A percentile compares a stretch with the other conserved stretches of the same genome.
phyloP scores from a whole-genome alignment of 2,113 vertebrate species.

The Myanophis thanlyinensis region DNA sequence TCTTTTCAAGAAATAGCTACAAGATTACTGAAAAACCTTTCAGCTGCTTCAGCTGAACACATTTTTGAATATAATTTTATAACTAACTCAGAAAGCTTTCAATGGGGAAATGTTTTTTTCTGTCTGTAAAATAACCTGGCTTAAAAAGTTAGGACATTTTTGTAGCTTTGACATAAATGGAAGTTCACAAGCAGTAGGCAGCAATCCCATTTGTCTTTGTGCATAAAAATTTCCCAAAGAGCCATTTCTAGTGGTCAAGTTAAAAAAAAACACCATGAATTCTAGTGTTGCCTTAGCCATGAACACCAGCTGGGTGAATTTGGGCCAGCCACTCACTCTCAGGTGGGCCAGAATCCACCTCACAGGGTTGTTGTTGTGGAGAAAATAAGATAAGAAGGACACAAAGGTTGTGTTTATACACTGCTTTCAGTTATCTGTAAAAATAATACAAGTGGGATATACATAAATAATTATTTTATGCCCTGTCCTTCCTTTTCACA shows the following conservation, averaged over 20 bases:
- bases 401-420: background rate
- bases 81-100: background rate
- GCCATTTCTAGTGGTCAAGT: background rate
- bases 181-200: background rate
- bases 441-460: background rate
- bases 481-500: background rate
- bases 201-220: background rate
- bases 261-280: too few relatives aligned
- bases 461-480: background rate
- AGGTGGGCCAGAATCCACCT: background rate
- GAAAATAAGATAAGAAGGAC: background rate
- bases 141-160: background rate
- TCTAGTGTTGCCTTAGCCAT: background rate
- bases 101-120: background rate
- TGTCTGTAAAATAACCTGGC: background rate
- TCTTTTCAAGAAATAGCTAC: background rate
- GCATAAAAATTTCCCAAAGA: background rate
- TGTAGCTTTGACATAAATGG: background rate
- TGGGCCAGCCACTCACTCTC: background rate
- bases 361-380: background rate
- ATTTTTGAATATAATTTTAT: background rate
- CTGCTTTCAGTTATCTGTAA: background rate
- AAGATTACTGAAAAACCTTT: background rate
- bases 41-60: background rate
- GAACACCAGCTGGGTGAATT: background rate